Conservation (phyloP, 1,140 invertebrate species). For the Chironomus tepperi region DNA sequence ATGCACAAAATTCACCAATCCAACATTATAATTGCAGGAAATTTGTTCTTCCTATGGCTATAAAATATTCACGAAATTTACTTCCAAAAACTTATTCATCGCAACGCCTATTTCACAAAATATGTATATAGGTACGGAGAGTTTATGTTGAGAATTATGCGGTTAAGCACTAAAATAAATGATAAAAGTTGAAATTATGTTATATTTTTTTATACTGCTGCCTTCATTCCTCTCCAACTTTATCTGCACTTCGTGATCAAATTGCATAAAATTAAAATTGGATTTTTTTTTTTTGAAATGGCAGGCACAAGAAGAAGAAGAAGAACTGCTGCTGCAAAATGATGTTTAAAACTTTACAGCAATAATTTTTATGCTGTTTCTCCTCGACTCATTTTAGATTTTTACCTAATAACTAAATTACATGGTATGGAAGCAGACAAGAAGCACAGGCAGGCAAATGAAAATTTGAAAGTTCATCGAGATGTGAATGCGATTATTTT, state of each 20-base stretch:
- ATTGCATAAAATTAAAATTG: conserved; percentile 12
- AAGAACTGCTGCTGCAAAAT: too few relatives aligned
- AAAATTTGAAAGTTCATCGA: too few relatives aligned
- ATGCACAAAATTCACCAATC: too few relatives aligned
- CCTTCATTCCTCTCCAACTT: too few relatives aligned
- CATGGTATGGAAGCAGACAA: neutral
- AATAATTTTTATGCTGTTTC: neutral
- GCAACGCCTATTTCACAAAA: conserved; percentile 1
- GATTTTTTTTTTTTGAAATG: too few relatives aligned
- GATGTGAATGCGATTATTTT: neutral
- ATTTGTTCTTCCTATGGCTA: neutral
- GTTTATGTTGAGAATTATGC: neutral
- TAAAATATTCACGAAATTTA: neutral
- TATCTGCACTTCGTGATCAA: conserved; percentile 12
- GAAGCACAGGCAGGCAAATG: too few relatives aligned
- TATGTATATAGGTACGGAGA: neutral
- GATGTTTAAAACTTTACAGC: too few relatives aligned
- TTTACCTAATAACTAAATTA: conserved; percentile 1
- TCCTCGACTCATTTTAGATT: neutral
- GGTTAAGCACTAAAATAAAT: neutral
- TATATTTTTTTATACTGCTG: neutral
- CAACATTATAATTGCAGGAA: conserved; percentile 4
- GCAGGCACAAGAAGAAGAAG: too few relatives aligned
- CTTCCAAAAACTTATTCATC: neutral
- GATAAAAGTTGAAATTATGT: conserved; percentile 14